Base-by-base conservation (phyloP, 53 echinoderm and acorn worm genomes). In the Hippasteria phrygiana region DNA sequence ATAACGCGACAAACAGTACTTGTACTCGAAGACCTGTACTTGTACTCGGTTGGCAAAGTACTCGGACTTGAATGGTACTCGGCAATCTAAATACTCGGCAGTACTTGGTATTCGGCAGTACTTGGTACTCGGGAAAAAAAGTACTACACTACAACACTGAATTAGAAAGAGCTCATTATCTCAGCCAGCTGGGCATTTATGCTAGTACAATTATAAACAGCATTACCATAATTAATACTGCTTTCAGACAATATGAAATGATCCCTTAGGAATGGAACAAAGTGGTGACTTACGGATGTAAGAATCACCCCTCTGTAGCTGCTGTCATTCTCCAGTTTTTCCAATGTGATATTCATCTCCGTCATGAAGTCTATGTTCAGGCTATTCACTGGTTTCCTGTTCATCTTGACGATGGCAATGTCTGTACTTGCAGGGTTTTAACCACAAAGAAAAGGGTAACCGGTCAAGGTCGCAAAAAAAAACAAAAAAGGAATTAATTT, bases 321-420 rank as follows among this genome's bases (percentile, higher is more conserved):
- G 35, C 72, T 71, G 55, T 94, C 83, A 22, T 45, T 80, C 40
- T 94, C 93, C 26, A 96, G 45, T 37, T 93, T 92, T 28, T 93
- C 72, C 10, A 96, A 62, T 0, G 75, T 65, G 69, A 67, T 67
- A 13, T 59, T 55, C 27, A 96, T 50, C 70, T 92, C 91, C 41
- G 84, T 92, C 34, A 96, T 78, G 43, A 92, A 80, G 33, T 91
- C 89, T 65, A 79, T 85, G 66, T 66, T 90, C 26, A 96, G 81
- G 45, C 96, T 93, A 71, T 96, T 94, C 27, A 96, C 96, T 75
- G 96, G 96, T n/a, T 92, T 80, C 39, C 82, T 75, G 55, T 94
- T 84, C 94, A 96, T 88, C 87, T 85, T 78, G 22, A 94, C 42
- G 20, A 96, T 50, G 32, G 96, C 90, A 87, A 93, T 67, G 59